Evolutionary conservation across 2,888 invertebrate species (phyloP), one percentile per base, ranked within the genome.

Genomic region (Leucophora obtusa): DNA sequence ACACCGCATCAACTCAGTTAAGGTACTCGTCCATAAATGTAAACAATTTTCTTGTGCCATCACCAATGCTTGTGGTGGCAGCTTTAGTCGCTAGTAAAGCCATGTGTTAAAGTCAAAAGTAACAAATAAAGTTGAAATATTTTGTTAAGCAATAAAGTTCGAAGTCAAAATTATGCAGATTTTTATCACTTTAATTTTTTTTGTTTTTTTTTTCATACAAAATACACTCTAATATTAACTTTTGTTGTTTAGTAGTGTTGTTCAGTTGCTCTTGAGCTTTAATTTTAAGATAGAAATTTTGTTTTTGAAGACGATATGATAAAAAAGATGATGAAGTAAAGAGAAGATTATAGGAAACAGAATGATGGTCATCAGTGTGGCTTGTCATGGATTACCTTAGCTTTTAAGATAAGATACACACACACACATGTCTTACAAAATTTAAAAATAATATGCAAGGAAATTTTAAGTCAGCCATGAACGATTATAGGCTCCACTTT

Each of bases 91-190:
- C 58, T 62, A 65, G 56, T 28, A 2, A 10, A 21, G 15, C 4
- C 43, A 14, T 53, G 65, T 71, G 18, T 54, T 35, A 43, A 58
- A 73, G 35, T 38, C 51, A 56, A 68, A 72, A 73, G 38, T 33
- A 66, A 50, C 33, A 54, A 60, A 56, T 63, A 24, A 47, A 66
- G 17, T 54, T 66, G 8, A 28, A 65, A 65, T 69, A 28, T 73
- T 81, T 81, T 54, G 59, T 81, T 77, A 53, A 38, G 47, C 80
- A 72, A 66, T 72, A 80, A 80, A 58, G 68, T 76, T 71, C 58
- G 53, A 68, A 63, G 62, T 63, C 65, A 72, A 63, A 77, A 81
- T 77, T 77, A 81, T 81, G 76, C 80, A 81, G 77, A 81, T 81
- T 81, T 69, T 81, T 63, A 77, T 81, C 77, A 73, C 56, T 38